phyloP scores from a whole-genome alignment of 2,888 invertebrate species.

The Seira ritae region DNA sequence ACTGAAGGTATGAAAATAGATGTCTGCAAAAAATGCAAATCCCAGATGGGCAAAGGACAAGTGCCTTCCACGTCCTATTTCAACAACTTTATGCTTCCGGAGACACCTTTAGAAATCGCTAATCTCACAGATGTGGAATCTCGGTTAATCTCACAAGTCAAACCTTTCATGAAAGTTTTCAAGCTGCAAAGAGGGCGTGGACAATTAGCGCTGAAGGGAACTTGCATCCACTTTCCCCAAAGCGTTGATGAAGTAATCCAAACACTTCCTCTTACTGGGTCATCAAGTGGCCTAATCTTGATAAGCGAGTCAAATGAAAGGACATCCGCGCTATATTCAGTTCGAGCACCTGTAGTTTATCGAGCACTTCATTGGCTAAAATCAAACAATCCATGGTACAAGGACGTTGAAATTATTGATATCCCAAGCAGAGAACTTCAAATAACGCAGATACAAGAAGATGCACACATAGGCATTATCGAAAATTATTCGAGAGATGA shows the following conservation, averaged over 20 bases:
- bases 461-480: background rate
- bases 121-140: slow-evolving; percentile 21
- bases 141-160: slow-evolving; percentile 39
- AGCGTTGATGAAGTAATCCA: slow-evolving; percentile 25
- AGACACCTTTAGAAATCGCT: background rate
- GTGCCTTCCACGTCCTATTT: background rate
- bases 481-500: background rate
- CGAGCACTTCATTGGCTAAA: background rate
- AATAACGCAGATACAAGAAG: background rate
- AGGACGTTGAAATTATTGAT: background rate
- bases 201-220: slow-evolving; percentile 29
- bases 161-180: slow-evolving; percentile 39
- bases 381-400: slow-evolving; percentile 12
- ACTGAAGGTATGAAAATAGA: too few species aligned
- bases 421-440: background rate
- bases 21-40: too few species aligned
- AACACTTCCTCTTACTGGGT: slow-evolving; percentile 12
- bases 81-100: slow-evolving; percentile 12
- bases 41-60: too few species aligned
- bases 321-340: background rate
- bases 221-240: slow-evolving; percentile 39
- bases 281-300: too few species aligned
- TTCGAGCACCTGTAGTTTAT: too few species aligned
- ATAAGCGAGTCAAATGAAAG: background rate
- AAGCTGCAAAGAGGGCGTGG: slow-evolving; percentile 33